These are phyloP conservation scores for Drosophila mettleri DNA, from an alignment of 2,888 invertebrate species.

Conservation along the genomic window DNA sequence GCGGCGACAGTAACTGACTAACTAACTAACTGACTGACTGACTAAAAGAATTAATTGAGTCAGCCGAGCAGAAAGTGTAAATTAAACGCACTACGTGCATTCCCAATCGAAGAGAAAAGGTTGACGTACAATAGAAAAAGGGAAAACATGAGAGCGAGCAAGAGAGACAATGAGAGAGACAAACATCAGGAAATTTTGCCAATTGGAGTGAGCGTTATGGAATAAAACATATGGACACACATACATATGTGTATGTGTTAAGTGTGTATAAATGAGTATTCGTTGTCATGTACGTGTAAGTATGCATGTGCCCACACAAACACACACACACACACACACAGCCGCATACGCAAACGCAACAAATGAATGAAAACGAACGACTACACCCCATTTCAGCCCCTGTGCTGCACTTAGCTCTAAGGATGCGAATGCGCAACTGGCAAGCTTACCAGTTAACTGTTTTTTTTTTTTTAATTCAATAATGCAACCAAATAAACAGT, in stretches of 20 bases:
- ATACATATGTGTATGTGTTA: slow-evolving; percentile 7
- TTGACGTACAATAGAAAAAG: slow-evolving; percentile 18
- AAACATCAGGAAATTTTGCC: slow-evolving; percentile 43
- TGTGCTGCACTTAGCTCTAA: slow-evolving; percentile 10
- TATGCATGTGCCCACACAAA: slow-evolving; percentile 4
- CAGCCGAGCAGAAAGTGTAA: slow-evolving; percentile 77
- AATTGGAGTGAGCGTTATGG: slow-evolving; percentile 61
- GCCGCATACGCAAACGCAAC: slow-evolving; percentile 57
- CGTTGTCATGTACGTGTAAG: neutral
- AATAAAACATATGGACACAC: slow-evolving; percentile 41
- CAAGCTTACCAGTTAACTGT: slow-evolving; percentile 56
- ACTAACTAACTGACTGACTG: no score
- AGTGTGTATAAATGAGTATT: slow-evolving; percentile 18
- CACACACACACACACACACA: slow-evolving; percentile 10
- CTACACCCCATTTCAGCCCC: slow-evolving; percentile 65
- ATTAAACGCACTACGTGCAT: slow-evolving; percentile 59
- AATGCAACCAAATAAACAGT: neutral
- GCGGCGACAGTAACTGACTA: slow-evolving; percentile 37
- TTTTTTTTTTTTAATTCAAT: slow-evolving; percentile 42
- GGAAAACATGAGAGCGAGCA: slow-evolving; percentile 7
- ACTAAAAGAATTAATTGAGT: slow-evolving; percentile 75
- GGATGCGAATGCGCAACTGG: slow-evolving; percentile 66
- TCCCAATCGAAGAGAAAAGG: slow-evolving; percentile 33
- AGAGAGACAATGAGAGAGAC: slow-evolving; percentile 13
- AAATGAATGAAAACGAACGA: slow-evolving; percentile 73